Base-by-base conservation (phyloP, 64 coral and sea anemone genomes). In the Exaiptasia diaphana region DNA sequence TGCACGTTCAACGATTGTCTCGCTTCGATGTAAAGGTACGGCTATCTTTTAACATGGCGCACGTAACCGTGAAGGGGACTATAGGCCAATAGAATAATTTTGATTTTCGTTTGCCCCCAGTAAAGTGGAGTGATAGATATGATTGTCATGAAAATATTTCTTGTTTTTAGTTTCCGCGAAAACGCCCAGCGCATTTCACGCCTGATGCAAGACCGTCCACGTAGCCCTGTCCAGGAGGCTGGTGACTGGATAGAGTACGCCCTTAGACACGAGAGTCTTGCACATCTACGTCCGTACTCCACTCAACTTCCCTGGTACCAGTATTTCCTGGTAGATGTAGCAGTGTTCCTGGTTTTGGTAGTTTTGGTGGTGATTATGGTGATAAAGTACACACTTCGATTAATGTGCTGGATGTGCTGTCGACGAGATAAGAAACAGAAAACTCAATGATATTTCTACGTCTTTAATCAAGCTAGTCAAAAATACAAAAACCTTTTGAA, bases 121-220 rank as follows among this genome's bases (percentile, higher is more conserved):
- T n/a, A n/a, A n/a, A n/a, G n/a, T n/a, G n/a, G n/a, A n/a, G n/a
- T n/a, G n/a, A n/a, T n/a, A n/a, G n/a, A n/a, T n/a, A n/a, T n/a
- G n/a, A n/a, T n/a, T n/a, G n/a, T n/a, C n/a, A n/a, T n/a, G n/a
- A n/a, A n/a, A n/a, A n/a, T n/a, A n/a, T 20, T 3, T 3, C 54
- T 57, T 21, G 24, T 68, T 67, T 82, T 48, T 34, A 83, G 81
- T 2, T 83, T 83, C 23, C 53, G 57, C 35, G 38, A 46, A 25
- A 50, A 70, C 13, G 81, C 64, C 17, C 22, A 14, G 22, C 64
- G 67, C 3, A 83, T 83, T 83, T 83, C 81, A 6, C 28, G 50
- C 4, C 81, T 83, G 18, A 52, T 83, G 45, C 22, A 53, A 55
- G 81, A 73, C 68, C 46, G 48, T 9, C 33, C 44, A 40, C 67